A percentile compares a stretch with the other conserved stretches of the same genome.
Evolutionary conservation across 2,888 invertebrate species (phyloP).

Genomic region (Drosophila rellima): DNA sequence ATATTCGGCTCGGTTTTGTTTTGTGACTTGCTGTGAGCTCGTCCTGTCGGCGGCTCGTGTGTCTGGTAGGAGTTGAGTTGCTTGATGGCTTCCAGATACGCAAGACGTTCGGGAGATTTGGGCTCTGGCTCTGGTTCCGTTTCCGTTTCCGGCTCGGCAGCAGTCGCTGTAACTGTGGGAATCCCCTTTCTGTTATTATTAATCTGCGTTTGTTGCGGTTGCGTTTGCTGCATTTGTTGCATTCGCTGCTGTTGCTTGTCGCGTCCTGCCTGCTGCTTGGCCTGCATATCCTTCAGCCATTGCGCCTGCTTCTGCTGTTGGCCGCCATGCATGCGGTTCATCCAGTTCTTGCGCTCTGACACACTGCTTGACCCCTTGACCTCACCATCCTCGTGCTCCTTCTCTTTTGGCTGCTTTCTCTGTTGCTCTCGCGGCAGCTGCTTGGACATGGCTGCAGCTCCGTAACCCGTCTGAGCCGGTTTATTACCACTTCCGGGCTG

Average conservation of each 20-base stretch:
- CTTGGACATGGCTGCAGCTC: not conserved
- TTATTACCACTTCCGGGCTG: not conserved
- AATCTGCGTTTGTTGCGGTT: not conserved
- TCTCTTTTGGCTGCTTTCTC: not conserved
- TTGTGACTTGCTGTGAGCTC: slow-evolving; percentile 39
- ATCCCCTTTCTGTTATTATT: not conserved
- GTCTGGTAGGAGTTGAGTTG: slow-evolving; percentile 52
- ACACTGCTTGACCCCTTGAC: slow-evolving; percentile 22
- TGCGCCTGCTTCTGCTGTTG: slow-evolving; percentile 62
- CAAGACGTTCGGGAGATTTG: slow-evolving; percentile 53
- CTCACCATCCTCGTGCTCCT: not conserved
- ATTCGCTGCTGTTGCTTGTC: slow-evolving; percentile 56
- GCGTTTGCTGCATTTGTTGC: slow-evolving; percentile 12
- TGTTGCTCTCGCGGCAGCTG: not conserved
- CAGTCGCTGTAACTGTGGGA: not conserved
- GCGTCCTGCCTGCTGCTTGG: slow-evolving; percentile 63
- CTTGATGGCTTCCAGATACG: slow-evolving; percentile 53
- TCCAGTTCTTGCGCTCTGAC: slow-evolving; percentile 58
- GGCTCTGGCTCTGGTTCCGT: slow-evolving; percentile 18
- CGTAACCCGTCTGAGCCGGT: not conserved
- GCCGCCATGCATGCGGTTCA: slow-evolving; percentile 65
- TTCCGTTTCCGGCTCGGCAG: not conserved
- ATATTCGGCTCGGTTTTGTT: slow-evolving; percentile 48
- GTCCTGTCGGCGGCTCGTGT: slow-evolving; percentile 43
- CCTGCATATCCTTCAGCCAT: slow-evolving; percentile 63